Evolutionary conservation across 2,888 invertebrate genomes (phyloP), one percentile per base, ranked within the genome.

Genomic region (Erebia aethiops): DNA sequence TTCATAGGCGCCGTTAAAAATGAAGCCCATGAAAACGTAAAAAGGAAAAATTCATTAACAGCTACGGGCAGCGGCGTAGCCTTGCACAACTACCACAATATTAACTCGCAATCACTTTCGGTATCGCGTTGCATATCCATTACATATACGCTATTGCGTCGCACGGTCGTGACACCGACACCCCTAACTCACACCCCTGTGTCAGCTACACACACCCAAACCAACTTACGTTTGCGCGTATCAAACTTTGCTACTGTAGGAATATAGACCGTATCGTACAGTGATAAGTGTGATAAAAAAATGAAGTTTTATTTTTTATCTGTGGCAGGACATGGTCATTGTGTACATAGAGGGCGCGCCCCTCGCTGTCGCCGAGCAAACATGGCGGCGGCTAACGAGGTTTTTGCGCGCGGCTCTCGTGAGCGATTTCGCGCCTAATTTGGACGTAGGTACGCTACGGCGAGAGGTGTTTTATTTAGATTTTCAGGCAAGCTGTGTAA

Each of bases 341-440:
- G 88, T 91, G 88, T 92, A 91, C 85, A 92, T 91, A 91, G 90
- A 91, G 91, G 91, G 91, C 89, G 90, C 90, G 87, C 90, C 91
- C 89, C 89, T 85, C 84, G 81, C 87, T 90, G 92, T 91, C 90
- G 87, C 88, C 84, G 89, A 88, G 87, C 91, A 92, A 92, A 92
- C 85, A 92, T 92, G 92, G 92, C 92, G 86, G 86, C 87, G 83
- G 82, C 87, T 91, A 91, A 92, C 91, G 88, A 91, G 88, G 90
- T 92, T 92, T 91, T 90, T 91, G 90, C 88, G 88, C 87, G 85
- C 81, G 82, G 79, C 84, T 81, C 87, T 88, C 87, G 91, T 90
- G 91, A 89, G 84, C 88, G 89, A 89, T 92, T 92, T 92, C 91
- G 91, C 92, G 92, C 92, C 92, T 91, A 91, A 91, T 92, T 91